Evolutionary conservation across 2,888 invertebrate genomes (phyloP).

Genomic region (Noctua pronuba): DNA sequence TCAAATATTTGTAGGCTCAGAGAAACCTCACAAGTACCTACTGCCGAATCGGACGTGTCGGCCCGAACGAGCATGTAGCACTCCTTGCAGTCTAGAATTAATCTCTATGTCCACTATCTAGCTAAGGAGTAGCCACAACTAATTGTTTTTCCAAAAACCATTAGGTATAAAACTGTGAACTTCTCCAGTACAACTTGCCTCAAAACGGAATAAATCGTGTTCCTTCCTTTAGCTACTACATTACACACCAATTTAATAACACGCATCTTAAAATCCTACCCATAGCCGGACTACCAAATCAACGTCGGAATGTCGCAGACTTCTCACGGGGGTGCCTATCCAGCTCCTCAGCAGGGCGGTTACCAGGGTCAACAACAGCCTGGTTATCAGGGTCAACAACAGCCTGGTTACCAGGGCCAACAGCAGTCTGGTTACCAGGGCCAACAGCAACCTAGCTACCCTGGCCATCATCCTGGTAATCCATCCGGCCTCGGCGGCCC

Average conservation of each 20-base stretch:
- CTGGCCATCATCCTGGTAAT: too few species aligned
- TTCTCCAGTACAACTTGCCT: too few species aligned
- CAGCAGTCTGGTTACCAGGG: constrained; percentile 12
- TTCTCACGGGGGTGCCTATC: constrained; percentile 34
- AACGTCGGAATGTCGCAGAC: constrained; percentile 29
- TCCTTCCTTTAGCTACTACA: background rate
- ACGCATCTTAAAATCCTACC: background rate
- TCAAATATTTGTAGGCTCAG: background rate
- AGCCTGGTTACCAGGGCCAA: constrained; percentile 29
- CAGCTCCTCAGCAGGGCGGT: constrained; percentile 29
- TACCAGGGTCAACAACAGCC: constrained; percentile 27
- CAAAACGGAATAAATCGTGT: background rate
- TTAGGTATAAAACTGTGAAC: too few species aligned
- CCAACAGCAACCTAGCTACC: constrained; percentile 36
- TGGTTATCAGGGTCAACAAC: constrained; percentile 20
- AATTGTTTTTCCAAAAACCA: background rate
- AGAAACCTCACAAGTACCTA: background rate
- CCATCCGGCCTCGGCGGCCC: constrained; percentile 37
- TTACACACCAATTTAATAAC: background rate
- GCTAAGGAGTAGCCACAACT: background rate
- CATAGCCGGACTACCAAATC: constrained; percentile 48
- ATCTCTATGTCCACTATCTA: background rate
- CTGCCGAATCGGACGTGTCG: background rate
- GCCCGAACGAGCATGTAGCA: too few species aligned
- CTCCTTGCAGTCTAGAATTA: background rate